These are phyloP conservation scores for Tillus elongatus DNA, from an alignment of 2,888 invertebrate genomes.

Conservation along the genomic window DNA sequence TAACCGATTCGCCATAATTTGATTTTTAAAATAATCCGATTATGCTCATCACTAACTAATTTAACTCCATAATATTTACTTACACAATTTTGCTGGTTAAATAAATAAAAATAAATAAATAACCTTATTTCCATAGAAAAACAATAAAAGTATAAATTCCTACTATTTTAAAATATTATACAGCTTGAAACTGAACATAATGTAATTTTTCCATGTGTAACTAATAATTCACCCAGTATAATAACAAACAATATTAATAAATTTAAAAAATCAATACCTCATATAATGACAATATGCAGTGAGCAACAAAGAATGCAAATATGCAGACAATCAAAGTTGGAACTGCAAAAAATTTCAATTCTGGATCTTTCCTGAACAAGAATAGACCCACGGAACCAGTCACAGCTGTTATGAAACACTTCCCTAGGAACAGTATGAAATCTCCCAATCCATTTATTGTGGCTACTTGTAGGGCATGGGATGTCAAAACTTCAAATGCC, in stretches of 20 bases:
- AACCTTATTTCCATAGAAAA: too few relatives aligned
- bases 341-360: slow-evolving; percentile 73
- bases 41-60: too few relatives aligned
- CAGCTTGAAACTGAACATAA: too few relatives aligned
- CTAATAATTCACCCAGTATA: too few relatives aligned
- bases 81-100: too few relatives aligned
- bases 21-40: too few relatives aligned
- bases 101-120: too few relatives aligned
- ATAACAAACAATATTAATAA: not conserved
- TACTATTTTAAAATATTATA: too few relatives aligned
- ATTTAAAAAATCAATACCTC: slow-evolving; percentile 57
- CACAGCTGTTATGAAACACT: slow-evolving; percentile 71
- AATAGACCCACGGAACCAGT: slow-evolving; percentile 73
- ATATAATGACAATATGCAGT: slow-evolving; percentile 85
- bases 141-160: too few relatives aligned
- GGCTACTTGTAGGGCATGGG: slow-evolving; percentile 78
- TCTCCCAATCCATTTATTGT: slow-evolving; percentile 90
- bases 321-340: slow-evolving; percentile 78
- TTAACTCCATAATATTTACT: too few relatives aligned
- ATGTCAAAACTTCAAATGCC: slow-evolving; percentile 79
- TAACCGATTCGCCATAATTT: too few relatives aligned
- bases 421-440: slow-evolving; percentile 84
- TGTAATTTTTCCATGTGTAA: too few relatives aligned
- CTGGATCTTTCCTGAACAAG: slow-evolving; percentile 61
- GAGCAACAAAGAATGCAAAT: slow-evolving; percentile 86